Conservation (phyloP, 1,140 invertebrate genomes). For the Caerostris extrusa region DNA sequence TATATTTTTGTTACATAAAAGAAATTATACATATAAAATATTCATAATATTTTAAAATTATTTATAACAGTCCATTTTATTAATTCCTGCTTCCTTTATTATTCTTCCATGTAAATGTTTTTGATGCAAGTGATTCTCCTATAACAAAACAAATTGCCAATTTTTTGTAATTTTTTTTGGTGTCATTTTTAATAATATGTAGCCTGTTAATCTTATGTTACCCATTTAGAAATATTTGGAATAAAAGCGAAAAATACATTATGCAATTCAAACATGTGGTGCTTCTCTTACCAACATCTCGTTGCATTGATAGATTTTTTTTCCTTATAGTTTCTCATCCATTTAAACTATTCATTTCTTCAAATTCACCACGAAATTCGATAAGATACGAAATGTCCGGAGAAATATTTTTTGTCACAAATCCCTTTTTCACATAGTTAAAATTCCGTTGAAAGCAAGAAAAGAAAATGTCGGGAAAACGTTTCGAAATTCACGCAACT, state of each 20-base stretch:
- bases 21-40: neutral
- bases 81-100: too few species aligned
- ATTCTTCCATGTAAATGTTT: too few species aligned
- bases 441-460: conserved; percentile 5
- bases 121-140: too few species aligned
- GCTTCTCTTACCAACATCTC: neutral
- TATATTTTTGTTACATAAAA: neutral
- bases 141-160: too few species aligned
- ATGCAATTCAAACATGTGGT: neutral
- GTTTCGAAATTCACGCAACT: conserved; percentile 57
- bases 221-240: neutral
- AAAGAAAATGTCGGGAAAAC: conserved; percentile 44
- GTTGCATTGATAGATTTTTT: neutral
- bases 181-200: too few species aligned
- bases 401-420: conserved; percentile 2
- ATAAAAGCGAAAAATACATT: neutral
- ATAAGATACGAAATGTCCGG: neutral
- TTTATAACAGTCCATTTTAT: too few species aligned
- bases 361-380: neutral
- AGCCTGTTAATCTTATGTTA: too few species aligned
- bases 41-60: too few species aligned
- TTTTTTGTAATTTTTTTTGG: too few species aligned
- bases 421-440: neutral
- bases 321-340: neutral
- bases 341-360: neutral